phyloP scores from a whole-genome alignment of 1,140 invertebrate genomes.

The Drosophila orosa region DNA sequence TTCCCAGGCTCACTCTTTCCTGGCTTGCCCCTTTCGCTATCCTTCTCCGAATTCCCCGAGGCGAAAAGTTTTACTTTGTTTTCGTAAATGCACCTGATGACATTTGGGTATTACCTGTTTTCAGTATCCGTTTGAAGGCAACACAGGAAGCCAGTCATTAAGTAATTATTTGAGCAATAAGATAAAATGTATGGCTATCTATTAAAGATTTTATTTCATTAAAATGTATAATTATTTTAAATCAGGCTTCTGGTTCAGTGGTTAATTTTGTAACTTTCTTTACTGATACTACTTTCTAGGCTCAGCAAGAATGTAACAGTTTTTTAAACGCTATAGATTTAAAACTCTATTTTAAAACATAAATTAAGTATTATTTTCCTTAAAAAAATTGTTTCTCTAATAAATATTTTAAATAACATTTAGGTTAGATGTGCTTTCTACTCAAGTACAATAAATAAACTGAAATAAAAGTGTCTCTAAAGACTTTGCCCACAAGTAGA shows the following conservation, averaged over 20 bases:
- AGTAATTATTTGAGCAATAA: slow-evolving; percentile 3
- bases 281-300: neutral
- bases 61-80: slow-evolving; percentile 54
- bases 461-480: neutral
- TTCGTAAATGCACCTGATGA: slow-evolving; percentile 33
- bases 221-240: neutral
- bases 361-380: neutral
- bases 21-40: slow-evolving; percentile 4
- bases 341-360: neutral
- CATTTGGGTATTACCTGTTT: slow-evolving; percentile 16
- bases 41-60: slow-evolving; percentile 11
- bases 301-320: neutral
- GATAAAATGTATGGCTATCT: neutral
- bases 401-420: neutral
- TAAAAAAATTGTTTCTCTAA: accelerated
- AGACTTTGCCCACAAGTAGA: neutral
- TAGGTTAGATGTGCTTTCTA: too few species aligned
- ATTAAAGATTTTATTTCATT: neutral
- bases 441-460: too few species aligned
- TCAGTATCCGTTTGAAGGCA: neutral
- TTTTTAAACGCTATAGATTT: neutral
- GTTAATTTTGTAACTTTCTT: accelerated
- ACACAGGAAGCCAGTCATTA: neutral
- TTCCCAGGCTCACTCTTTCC: slow-evolving; percentile 11
- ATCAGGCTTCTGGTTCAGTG: too few species aligned